These are phyloP conservation scores for Caracal caracal DNA, from an alignment of 2,113 vertebrate genomes.

Conservation along the genomic window DNA sequence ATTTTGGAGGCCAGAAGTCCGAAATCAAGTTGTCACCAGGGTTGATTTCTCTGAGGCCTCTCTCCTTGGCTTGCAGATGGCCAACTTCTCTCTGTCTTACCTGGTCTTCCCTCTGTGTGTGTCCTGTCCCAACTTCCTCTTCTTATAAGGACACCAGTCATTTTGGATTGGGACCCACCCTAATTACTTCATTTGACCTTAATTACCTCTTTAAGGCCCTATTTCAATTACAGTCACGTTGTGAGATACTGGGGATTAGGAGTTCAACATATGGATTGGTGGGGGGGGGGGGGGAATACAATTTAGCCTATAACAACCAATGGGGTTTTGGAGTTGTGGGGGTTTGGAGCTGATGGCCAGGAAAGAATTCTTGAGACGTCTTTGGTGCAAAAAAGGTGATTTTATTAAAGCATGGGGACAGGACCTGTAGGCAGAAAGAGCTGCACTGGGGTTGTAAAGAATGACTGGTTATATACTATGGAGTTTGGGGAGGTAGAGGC, in stretches of 20 bases:
- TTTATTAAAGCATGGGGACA: no score
- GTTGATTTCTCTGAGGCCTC: neutral
- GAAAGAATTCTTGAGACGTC: no score
- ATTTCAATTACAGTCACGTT: neutral
- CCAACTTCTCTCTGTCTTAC: neutral
- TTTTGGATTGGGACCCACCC: neutral
- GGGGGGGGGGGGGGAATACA: fast-evolving
- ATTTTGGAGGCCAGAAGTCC: neutral
- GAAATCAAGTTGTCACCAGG: neutral
- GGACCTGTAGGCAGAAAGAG: no score
- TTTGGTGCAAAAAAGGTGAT: no score
- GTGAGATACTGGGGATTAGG: neutral
- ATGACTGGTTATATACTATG: no score
- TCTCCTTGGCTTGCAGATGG: neutral
- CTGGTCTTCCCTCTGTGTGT: fast-evolving
- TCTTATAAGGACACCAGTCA: neutral
- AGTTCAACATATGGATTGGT: neutral
- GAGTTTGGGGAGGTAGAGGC: no score
- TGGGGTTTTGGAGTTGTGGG: no score
- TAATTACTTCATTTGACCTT: neutral
- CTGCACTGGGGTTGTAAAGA: no score
- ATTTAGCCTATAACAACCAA: neutral
- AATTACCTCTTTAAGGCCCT: neutral
- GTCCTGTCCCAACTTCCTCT: neutral
- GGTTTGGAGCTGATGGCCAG: no score